Conservation (phyloP, 2,888 invertebrate genomes). For the Ectemnius continuus region DNA sequence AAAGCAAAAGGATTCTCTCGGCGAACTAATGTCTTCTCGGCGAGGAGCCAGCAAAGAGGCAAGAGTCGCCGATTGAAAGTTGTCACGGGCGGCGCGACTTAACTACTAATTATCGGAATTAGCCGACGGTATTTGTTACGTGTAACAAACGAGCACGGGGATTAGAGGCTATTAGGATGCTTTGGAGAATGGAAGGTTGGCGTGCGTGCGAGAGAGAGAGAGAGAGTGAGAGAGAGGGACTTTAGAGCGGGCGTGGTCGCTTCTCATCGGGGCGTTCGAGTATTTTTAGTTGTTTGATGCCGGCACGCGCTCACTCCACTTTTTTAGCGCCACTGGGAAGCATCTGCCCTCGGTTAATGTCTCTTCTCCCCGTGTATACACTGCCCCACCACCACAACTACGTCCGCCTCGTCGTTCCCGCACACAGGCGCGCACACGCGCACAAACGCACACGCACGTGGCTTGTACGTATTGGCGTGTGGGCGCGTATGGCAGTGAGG, state of each 20-base stretch:
- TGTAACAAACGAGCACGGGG: conserved; percentile 38
- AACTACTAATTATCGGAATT: conserved; percentile 65
- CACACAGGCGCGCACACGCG: neutral
- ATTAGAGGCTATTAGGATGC: conserved; percentile 54
- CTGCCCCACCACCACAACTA: conserved; percentile 21
- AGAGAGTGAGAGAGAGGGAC: conserved; percentile 57
- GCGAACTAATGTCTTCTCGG: neutral
- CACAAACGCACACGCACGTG: neutral
- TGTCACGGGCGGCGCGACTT: conserved; percentile 20
- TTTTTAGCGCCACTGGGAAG: conserved; percentile 61
- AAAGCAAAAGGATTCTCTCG: neutral
- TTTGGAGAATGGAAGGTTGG: conserved; percentile 45
- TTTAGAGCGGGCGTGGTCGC: conserved; percentile 74
- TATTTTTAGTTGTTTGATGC: conserved; percentile 71
- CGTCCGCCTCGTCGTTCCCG: neutral
- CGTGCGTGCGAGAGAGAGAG: conserved; percentile 37
- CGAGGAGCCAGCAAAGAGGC: neutral
- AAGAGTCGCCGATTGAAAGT: conserved; percentile 5
- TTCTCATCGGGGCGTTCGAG: conserved; percentile 70
- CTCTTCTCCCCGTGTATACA: conserved; percentile 36
- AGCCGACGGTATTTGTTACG: conserved; percentile 56
- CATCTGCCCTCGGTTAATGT: conserved; percentile 64
- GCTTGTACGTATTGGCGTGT: neutral
- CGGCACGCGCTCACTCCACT: conserved; percentile 58
- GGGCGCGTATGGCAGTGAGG: neutral